phyloP scores from a whole-genome alignment of 2,888 invertebrate genomes.

The Caenorhabditis sp. region DNA sequence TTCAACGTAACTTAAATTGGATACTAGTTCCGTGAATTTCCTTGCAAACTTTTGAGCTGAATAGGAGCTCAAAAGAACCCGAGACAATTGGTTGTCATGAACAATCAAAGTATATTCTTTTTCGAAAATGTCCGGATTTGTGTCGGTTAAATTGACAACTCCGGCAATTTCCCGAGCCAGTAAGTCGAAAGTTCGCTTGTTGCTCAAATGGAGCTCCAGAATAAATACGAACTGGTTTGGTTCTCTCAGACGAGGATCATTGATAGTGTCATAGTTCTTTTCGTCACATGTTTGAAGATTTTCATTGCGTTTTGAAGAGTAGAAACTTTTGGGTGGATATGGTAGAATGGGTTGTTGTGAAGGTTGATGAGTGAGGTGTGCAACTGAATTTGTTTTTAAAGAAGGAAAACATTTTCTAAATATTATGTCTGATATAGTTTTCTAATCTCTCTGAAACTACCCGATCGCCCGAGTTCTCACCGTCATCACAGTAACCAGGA shows the following conservation, averaged over 20 bases:
- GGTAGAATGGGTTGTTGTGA: constrained; percentile 7
- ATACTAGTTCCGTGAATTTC: constrained; percentile 8
- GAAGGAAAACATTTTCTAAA: no score
- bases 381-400: constrained; percentile 23
- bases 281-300: constrained; percentile 11
- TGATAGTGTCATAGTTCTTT: constrained; percentile 16
- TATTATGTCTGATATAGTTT: no score
- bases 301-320: neutral
- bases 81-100: constrained; percentile 15
- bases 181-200: constrained; percentile 11
- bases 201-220: constrained; percentile 22
- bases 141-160: constrained; percentile 11
- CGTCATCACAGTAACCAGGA: constrained; percentile 22
- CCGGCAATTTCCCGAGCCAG: constrained; percentile 14
- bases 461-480: neutral
- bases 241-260: constrained; percentile 18
- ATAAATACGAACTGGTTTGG: constrained; percentile 28
- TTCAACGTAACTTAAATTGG: neutral
- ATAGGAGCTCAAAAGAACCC: constrained; percentile 23
- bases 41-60: constrained; percentile 6
- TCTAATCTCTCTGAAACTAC: no score
- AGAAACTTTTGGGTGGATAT: neutral
- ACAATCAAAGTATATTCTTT: constrained; percentile 30
- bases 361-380: constrained; percentile 14
- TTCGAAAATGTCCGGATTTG: constrained; percentile 1